Evolutionary conservation across 2,888 invertebrate species (phyloP), one percentile per base, ranked within the genome.

Genomic region (Trissolcus japonicus): DNA sequence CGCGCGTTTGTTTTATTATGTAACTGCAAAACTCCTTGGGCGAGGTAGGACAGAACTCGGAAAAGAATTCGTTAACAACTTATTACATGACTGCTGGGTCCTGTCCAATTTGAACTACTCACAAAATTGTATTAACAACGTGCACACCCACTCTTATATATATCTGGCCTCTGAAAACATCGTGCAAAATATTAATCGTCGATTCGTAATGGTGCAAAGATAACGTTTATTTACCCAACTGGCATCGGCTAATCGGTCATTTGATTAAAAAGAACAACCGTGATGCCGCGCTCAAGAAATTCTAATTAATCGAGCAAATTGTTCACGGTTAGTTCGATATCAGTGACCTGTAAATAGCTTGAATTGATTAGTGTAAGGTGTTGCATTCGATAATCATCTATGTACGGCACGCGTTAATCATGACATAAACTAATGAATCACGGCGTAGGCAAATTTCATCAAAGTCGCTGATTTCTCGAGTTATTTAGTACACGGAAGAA

Each of bases 21-120:
- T 63, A 63, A 63, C 59, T 57, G 53, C 48, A 46, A 71, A 71
- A 63, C 71, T 71, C 51, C 57, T 63, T 71, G 71, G 35, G 2
- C 11, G 35, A 11, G 35, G 35, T 1, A 35, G 11, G 35, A 35
- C 9, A 63, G 62, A 59, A 53, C 13, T n/a, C 57, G 56, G 48
- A 63, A 71, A 71, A 71, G 63, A 71, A 63, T 63, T 63, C 53
- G 57, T 63, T 63, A 63, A 53, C 59, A 59, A 71, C 71, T 71
- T 71, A 63, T 63, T 71, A 71, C 63, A 57, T 25, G 63, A 71
- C 53, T 63, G 63, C 63, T 71, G 71, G 63, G 63, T 63, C 57
- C 35, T 54, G 57, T 71, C 71, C 71, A 71, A 71, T 63, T 63
- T 53, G 46, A 71, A 63, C 17, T 25, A 19, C 29, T 56, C 43